Base-by-base conservation (phyloP, 2,797 vertebrate species). In the Clarias laeviceps region DNA sequence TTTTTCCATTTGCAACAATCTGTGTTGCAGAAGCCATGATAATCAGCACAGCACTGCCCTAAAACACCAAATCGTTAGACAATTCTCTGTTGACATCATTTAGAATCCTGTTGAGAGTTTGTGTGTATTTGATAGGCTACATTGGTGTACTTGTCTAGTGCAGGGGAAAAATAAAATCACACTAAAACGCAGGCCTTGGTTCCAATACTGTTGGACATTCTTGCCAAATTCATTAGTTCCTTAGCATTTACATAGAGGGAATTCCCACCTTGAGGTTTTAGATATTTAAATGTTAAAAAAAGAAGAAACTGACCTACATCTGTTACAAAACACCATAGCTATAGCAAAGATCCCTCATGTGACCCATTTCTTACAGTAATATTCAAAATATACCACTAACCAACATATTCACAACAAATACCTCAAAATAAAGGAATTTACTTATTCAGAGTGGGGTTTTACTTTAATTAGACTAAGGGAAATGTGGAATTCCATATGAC, bases 11-110 rank as follows among this genome's bases (percentile, higher is more conserved):
- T 6, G 20, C 45, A 74, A 40, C 68, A 50, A 5, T 68, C 2
- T 83, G 76, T 56, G 69, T 68, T 9, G 37, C 50, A 45, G 20
- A 80, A 82, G 83, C 87, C 82, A 72, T 86, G 57, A 77, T 73
- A 15, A 22, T 88, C 91, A 94, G 94, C 93, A 87, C 64, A 88
- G 73, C 93, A 94, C 94, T 95, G 94, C 94, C 94, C 88, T 86
- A 74, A 80, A 82, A 70, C 66, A 66, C 86, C 15, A 87, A 81
- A 83, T 86, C 80, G 79, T 73, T 27, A 20, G 83, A 81, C 37
- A 80, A 89, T 8, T 18, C 11, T 50, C 77, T 45, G 85, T 64
- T 69, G 56, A 69, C 84, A 76, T 29, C 59, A 78, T 56, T 9
- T 11, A 59, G 29, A 59, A 77, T 61, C 74, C 29, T 3, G 12